phyloP scores from a whole-genome alignment of 2,797 vertebrate genomes.

The Novumbra hubbsi region DNA sequence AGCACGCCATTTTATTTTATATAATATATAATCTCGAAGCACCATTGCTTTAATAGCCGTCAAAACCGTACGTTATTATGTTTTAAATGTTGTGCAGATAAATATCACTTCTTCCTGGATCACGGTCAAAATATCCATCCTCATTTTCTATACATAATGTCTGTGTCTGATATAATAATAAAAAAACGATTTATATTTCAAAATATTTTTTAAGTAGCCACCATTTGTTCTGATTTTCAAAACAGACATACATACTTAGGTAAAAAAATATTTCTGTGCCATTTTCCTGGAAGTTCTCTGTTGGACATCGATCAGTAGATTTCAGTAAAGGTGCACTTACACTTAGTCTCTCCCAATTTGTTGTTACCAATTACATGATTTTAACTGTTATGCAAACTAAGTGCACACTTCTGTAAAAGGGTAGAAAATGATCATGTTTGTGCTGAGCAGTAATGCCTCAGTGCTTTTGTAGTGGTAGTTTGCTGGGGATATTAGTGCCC shows the following conservation, averaged over 20 bases:
- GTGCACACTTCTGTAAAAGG: not conserved
- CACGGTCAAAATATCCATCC: not conserved
- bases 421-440: too few relatives aligned
- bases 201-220: too few relatives aligned
- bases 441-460: too few relatives aligned
- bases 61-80: not conserved
- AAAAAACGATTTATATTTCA: too few relatives aligned
- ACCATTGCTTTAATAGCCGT: not conserved
- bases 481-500: too few relatives aligned
- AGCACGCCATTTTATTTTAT: not conserved
- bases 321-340: not conserved
- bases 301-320: not conserved
- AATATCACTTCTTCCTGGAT: not conserved
- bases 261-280: not conserved
- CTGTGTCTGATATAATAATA: too few relatives aligned
- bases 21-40: not conserved
- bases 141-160: too few relatives aligned
- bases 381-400: too few relatives aligned
- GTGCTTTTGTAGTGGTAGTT: too few relatives aligned
- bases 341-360: not conserved
- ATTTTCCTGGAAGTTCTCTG: not conserved
- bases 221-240: too few relatives aligned
- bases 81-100: not conserved
- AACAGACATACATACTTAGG: too few relatives aligned
- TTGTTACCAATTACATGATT: not conserved